These are phyloP conservation scores for Drosophila teissieri DNA, from an alignment of 1,140 invertebrate genomes.

Conservation along the genomic window DNA sequence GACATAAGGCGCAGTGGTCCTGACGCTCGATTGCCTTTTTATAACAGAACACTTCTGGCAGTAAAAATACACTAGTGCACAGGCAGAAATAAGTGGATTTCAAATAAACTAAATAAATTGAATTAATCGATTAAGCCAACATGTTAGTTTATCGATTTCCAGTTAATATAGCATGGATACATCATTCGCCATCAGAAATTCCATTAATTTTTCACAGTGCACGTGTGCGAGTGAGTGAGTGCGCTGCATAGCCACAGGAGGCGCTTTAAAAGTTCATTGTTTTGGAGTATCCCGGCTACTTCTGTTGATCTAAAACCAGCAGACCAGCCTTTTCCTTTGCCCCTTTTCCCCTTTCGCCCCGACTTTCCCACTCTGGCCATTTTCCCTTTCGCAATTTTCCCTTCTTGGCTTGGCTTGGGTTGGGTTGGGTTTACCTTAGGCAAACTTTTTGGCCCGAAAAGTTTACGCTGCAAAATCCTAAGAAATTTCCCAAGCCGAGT, in stretches of 20 bases:
- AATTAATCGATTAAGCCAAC: not conserved
- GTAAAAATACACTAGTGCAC: conserved; percentile 15
- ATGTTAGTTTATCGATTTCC: too few species aligned
- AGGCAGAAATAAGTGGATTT: not conserved
- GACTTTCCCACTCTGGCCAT: too few species aligned
- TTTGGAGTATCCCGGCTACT: conserved; percentile 34
- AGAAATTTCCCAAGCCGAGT: conserved; percentile 19
- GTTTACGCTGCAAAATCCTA: conserved; percentile 18
- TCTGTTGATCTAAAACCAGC: conserved; percentile 21
- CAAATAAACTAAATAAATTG: not conserved
- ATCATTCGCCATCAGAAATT: too few species aligned
- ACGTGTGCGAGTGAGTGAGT: not conserved
- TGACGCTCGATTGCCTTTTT: conserved; percentile 76
- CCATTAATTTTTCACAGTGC: not conserved
- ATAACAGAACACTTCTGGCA: conserved; percentile 61
- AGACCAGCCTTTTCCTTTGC: not conserved
- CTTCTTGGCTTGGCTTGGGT: conserved; percentile 18
- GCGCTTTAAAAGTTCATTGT: conserved; percentile 70
- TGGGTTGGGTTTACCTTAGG: conserved; percentile 47
- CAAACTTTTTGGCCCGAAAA: conserved; percentile 49
- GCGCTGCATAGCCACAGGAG: conserved; percentile 48
- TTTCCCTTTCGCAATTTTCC: not conserved
- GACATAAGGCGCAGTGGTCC: conserved; percentile 28
- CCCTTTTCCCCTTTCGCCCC: too few species aligned
- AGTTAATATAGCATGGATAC: too few species aligned